These are phyloP conservation scores for Cephus cinctus DNA, from an alignment of 1,140 invertebrate species.

Conservation along the genomic window DNA sequence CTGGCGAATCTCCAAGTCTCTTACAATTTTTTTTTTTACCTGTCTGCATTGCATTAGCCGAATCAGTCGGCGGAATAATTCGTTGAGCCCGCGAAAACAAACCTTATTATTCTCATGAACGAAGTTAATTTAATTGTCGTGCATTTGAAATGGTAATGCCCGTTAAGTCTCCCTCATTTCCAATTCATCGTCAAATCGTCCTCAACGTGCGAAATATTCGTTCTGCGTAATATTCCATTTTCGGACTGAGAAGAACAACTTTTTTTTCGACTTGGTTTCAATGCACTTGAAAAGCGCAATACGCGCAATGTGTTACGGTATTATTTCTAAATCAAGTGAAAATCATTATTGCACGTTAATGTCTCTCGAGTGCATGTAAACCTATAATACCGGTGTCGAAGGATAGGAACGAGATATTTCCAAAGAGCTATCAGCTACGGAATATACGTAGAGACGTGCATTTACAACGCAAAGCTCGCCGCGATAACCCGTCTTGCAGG, in stretches of 20 bases:
- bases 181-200: conserved; percentile 21
- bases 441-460: conserved; percentile 10
- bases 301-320: too few relatives aligned
- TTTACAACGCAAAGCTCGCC: conserved; percentile 15
- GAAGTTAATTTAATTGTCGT: conserved; percentile 29
- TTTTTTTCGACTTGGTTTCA: too few relatives aligned
- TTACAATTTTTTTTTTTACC: background rate
- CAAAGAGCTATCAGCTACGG: too few relatives aligned
- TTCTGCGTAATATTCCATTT: too few relatives aligned
- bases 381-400: too few relatives aligned
- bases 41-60: background rate
- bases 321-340: too few relatives aligned
- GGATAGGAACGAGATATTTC: too few relatives aligned
- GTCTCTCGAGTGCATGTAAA: too few relatives aligned
- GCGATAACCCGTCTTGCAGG: conserved; percentile 21
- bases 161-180: conserved; percentile 21
- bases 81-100: conserved; percentile 25
- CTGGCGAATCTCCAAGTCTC: background rate
- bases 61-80: conserved; percentile 31
- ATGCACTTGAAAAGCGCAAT: too few relatives aligned
- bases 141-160: conserved; percentile 35
- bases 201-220: too few relatives aligned
- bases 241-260: too few relatives aligned
- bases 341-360: too few relatives aligned
- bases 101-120: conserved; percentile 28